Evolutionary conservation across 2,888 invertebrate species (phyloP), one percentile per base, ranked within the genome.

Genomic region (Philhelius pedissequus): DNA sequence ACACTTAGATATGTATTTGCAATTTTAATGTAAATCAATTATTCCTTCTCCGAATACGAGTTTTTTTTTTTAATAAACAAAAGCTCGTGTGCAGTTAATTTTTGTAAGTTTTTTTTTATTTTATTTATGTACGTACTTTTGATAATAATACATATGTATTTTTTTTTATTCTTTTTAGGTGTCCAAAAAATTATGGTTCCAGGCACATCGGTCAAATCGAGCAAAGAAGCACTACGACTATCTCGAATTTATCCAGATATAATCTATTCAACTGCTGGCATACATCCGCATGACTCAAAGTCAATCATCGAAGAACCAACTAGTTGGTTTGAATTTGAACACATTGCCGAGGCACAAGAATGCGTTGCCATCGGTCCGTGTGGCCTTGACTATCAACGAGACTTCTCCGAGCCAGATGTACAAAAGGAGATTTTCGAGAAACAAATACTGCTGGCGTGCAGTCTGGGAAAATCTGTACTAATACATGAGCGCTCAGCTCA

Each of bases 301-400:
- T 96, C 96, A 3, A 95, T 95, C 92, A 93, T 94, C 56, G 95
- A 95, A 84, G 95, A 92, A 87, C 92, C 95, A 88, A 94, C 94
- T 76, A 92, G 93, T 89, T 98, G 97, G 97, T 93, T 94, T 48
- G 96, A 96, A 89, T 92, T 97, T 75, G 93, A 94, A 88, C 94
- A 94, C 86, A 94, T 96, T 87, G 96, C 96, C 18, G 93, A 93
- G 66, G 97, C 96, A 89, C 95, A 95, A 3, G 97, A 98, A 92
- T 98, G 98, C 91, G 98, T 98, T 32, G 98, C 98, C 3, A 94
- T 98, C 45, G 98, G 98, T 20, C 98, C 98, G 91, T 98, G 98
- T 91, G 98, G 98, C 38, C 93, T 98, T 87, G 98, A 98, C 93
- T 98, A 97, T 91, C 97, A 96, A 91, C 95, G 97, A 89, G 97